These are phyloP conservation scores for Andricus grossulariae DNA, from an alignment of 1,140 invertebrate species.

Conservation along the genomic window DNA sequence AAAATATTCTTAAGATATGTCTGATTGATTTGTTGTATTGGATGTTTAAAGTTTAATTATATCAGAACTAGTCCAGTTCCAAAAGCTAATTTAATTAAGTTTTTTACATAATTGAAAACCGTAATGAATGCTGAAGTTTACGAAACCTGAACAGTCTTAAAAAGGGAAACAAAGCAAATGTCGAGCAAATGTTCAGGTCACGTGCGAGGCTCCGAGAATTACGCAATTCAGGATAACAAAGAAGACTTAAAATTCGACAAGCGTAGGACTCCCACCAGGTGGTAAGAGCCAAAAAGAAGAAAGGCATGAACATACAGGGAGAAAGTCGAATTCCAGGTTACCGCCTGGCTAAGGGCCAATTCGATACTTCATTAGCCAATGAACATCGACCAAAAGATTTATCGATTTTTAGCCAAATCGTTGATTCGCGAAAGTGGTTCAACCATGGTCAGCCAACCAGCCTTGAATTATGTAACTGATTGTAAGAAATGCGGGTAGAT, in stretches of 20 bases:
- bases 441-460: too few species aligned
- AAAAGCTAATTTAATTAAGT: too few species aligned
- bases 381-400: background rate
- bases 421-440: too few species aligned
- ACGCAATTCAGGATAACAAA: slow-evolving; percentile 10
- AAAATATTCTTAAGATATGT: too few species aligned
- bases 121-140: background rate
- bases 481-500: too few species aligned
- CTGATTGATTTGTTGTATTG: too few species aligned
- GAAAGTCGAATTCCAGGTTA: background rate
- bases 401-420: background rate
- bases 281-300: slow-evolving; percentile 5
- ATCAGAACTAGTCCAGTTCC: too few species aligned
- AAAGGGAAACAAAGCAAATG: background rate
- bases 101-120: background rate
- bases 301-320: background rate
- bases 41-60: too few species aligned
- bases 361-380: background rate
- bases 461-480: too few species aligned
- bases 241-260: slow-evolving; percentile 36
- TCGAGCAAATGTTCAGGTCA: slow-evolving; percentile 33
- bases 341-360: background rate
- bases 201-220: slow-evolving; percentile 18
- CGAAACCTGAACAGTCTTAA: background rate
- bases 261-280: background rate